Conservation (phyloP, 2,888 invertebrate species). For the Seira ritae region DNA sequence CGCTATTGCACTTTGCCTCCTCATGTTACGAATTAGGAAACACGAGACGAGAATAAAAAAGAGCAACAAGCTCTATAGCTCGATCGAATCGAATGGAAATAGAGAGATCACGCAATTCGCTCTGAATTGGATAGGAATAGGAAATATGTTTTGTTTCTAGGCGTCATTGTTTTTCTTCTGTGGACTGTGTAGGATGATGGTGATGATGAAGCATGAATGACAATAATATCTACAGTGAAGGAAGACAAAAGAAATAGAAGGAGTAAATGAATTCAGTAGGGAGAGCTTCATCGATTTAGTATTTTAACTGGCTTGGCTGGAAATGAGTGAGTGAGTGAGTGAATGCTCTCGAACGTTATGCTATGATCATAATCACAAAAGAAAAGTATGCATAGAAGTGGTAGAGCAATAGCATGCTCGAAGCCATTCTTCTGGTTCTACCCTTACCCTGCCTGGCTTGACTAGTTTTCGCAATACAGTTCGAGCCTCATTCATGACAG, state of each 20-base stretch:
- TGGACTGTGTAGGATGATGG: too few relatives aligned
- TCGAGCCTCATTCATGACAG: too few relatives aligned
- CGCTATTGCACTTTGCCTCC: too few relatives aligned
- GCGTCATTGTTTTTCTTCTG: neutral
- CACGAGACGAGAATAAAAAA: neutral
- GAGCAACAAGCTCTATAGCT: conserved; percentile 24
- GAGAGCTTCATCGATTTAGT: conserved; percentile 45
- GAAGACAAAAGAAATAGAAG: neutral
- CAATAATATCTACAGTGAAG: too few relatives aligned
- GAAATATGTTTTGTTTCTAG: neutral
- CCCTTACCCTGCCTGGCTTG: neutral
- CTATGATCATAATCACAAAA: too few relatives aligned
- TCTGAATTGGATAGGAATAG: too few relatives aligned
- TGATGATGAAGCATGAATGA: neutral
- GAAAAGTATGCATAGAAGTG: too few relatives aligned
- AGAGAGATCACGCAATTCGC: conserved; percentile 34
- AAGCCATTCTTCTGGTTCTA: too few relatives aligned
- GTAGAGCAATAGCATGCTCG: too few relatives aligned
- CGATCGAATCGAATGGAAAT: conserved; percentile 18
- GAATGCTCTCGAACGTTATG: too few relatives aligned
- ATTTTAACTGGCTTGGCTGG: conserved; percentile 10
- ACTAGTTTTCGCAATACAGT: neutral
- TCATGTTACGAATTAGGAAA: neutral
- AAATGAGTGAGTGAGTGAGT: neutral
- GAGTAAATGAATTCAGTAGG: conserved; percentile 15